Conservation (phyloP, 2,113 vertebrate species). For the Seriola dumerili region DNA sequence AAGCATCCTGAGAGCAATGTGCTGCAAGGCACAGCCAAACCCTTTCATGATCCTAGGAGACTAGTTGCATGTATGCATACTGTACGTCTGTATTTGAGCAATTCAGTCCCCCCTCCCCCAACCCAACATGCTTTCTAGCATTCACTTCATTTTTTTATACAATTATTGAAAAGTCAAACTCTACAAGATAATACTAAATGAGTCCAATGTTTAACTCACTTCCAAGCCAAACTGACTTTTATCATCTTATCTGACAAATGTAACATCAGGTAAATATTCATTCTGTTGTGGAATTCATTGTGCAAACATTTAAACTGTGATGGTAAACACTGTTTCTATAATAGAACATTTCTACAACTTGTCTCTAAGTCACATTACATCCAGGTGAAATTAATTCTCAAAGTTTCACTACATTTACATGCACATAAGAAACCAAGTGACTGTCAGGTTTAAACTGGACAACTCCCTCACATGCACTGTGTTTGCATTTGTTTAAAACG, state of each 20-base stretch:
- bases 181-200: constrained; percentile 38
- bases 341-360: constrained; percentile 7
- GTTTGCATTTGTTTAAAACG: constrained; percentile 1
- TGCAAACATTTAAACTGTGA: constrained; percentile 60
- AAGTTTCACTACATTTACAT: constrained; percentile 48
- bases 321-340: constrained; percentile 24
- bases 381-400: not conserved
- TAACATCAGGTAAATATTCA: constrained; percentile 45
- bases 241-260: constrained; percentile 35
- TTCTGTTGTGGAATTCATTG: constrained; percentile 38
- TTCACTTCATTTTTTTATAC: constrained; percentile 40
- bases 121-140: constrained; percentile 51
- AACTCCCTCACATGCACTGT: constrained; percentile 1
- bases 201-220: constrained; percentile 35
- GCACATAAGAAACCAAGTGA: constrained; percentile 49
- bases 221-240: constrained; percentile 11
- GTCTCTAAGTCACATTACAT: constrained; percentile 12
- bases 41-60: constrained; percentile 44
- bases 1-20: constrained; percentile 80
- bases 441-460: constrained; percentile 22
- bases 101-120: not conserved
- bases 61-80: constrained; percentile 38
- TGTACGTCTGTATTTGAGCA: constrained; percentile 42
- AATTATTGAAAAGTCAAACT: constrained; percentile 29
- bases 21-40: constrained; percentile 76